Conservation (phyloP, 23 tunicate species). For the Clavelina lepadiformis region DNA sequence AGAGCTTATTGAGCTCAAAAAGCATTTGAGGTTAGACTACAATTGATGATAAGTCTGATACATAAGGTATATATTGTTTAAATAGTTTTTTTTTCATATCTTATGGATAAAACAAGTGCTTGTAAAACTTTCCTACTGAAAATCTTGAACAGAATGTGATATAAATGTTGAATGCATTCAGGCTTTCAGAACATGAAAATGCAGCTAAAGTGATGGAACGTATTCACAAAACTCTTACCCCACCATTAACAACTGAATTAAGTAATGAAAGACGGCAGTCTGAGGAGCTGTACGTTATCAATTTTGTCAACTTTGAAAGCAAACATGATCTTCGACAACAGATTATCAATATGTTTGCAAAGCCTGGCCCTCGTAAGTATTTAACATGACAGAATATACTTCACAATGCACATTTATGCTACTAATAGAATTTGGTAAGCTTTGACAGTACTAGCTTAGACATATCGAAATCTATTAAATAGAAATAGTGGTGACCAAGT, state of each 20-base stretch:
- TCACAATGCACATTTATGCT: too few relatives aligned
- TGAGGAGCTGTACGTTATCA: slow-evolving; percentile 42
- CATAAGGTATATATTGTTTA: too few relatives aligned
- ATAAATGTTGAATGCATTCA: too few relatives aligned
- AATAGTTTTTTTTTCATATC: too few relatives aligned
- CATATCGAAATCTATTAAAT: too few relatives aligned
- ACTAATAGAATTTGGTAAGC: too few relatives aligned
- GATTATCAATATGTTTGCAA: slow-evolving; percentile 63
- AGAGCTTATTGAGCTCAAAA: slow-evolving; percentile 33
- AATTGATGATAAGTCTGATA: background rate
- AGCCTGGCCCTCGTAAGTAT: slow-evolving; percentile 79
- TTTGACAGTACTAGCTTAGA: too few relatives aligned
- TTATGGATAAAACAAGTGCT: too few relatives aligned
- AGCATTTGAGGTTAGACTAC: slow-evolving; percentile 31
- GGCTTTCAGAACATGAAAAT: slow-evolving; percentile 38
- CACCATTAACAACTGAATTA: slow-evolving; percentile 8
- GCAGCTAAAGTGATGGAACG: slow-evolving; percentile 7
- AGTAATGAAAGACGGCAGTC: background rate
- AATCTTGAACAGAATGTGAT: too few relatives aligned
- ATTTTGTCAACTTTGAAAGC: slow-evolving; percentile 49
- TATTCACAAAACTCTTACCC: slow-evolving; percentile 35
- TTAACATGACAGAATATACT: background rate
- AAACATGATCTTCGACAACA: slow-evolving; percentile 38
- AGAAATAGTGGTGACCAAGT: too few relatives aligned
- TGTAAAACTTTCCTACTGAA: too few relatives aligned